Evolutionary conservation across 2,797 vertebrate species (phyloP), one percentile per base, ranked within the genome.

Genomic region (Myiotriccus ornatus): DNA sequence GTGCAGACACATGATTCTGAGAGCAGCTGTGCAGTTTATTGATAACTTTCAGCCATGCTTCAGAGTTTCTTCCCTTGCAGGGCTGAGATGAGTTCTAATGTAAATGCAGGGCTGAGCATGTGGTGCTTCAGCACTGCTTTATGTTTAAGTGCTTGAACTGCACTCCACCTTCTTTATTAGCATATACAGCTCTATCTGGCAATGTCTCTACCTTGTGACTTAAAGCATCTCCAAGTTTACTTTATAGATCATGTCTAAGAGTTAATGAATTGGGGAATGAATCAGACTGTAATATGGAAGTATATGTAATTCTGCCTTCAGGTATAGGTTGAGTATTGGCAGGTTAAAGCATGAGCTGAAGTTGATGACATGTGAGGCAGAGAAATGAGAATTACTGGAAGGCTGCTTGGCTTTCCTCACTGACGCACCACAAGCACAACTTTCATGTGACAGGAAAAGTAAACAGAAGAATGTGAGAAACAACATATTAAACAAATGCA

Each of bases 401-500:
- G 8, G 55, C 32, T 89, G 59, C 60, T 92, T 80, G 90, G 86
- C 55, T 94, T 69, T 93, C 75, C 64, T 89, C 34, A 41, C 73
- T 83, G 86, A 93, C 78, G 90, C 52, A 37, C 47, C 59, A 80
- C 89, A 93, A 62, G 71, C 77, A 94, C 84, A 97, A 97, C 96
- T 97, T 97, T 88, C 89, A 84, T 53, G 52, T 95, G 96, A 95
- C 80, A 86, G 87, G 90, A 95, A 89, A 91, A 95, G 90, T 96
- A 97, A 91, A 97, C 67, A 95, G 93, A 95, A 80, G 94, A 93
- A 97, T 95, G 84, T 91, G 94, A 93, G 95, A 97, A 97, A 95
- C 94, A 97, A 93, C 95, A 84, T 97, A 95, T 97, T 95, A 96
- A 96, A 97, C 93, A 86, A 88, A 82, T 91, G 95, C 84, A 97